Evolutionary conservation across 2,113 vertebrate genomes (phyloP).

Genomic region (Oncorhynchus kisutch): DNA sequence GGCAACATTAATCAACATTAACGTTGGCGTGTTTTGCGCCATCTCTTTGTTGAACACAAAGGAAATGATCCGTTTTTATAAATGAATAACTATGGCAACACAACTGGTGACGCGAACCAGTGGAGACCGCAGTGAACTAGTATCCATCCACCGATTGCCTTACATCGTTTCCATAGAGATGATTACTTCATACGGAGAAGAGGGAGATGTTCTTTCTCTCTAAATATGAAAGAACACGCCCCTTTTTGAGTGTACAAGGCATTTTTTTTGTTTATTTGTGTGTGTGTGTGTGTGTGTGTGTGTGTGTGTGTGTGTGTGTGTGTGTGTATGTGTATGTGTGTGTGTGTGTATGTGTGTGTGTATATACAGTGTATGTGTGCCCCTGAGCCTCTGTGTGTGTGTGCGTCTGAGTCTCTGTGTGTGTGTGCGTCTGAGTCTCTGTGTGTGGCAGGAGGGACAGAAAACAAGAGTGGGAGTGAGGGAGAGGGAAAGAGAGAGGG

Average conservation of each 20-base stretch:
- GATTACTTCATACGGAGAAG: neutral
- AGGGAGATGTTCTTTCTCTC: constrained; percentile 20
- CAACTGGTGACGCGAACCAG: neutral
- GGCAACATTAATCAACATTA: constrained; percentile 57
- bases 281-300: too few relatives aligned
- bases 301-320: too few relatives aligned
- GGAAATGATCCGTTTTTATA: constrained; percentile 44
- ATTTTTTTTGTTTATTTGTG: too few relatives aligned
- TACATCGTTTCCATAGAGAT: constrained; percentile 11
- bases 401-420: neutral
- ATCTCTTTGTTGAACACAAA: constrained; percentile 41
- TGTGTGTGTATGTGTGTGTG: neutral
- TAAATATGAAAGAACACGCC: constrained; percentile 45
- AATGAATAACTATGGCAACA: constrained; percentile 31
- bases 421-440: neutral
- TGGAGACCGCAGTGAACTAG: neutral
- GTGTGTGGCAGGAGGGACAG: neutral
- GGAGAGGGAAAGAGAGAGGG: constrained; percentile 30
- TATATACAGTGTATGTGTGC: too few relatives aligned
- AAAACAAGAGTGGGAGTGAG: constrained; percentile 27
- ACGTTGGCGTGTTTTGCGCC: constrained; percentile 15
- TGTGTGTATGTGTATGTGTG: too few relatives aligned
- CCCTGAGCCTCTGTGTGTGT: neutral
- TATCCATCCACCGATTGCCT: neutral
- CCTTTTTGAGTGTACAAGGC: too few relatives aligned